These are phyloP conservation scores for Chaetophractus vellerosus DNA, from an alignment of 2,797 vertebrate genomes.

Conservation along the genomic window DNA sequence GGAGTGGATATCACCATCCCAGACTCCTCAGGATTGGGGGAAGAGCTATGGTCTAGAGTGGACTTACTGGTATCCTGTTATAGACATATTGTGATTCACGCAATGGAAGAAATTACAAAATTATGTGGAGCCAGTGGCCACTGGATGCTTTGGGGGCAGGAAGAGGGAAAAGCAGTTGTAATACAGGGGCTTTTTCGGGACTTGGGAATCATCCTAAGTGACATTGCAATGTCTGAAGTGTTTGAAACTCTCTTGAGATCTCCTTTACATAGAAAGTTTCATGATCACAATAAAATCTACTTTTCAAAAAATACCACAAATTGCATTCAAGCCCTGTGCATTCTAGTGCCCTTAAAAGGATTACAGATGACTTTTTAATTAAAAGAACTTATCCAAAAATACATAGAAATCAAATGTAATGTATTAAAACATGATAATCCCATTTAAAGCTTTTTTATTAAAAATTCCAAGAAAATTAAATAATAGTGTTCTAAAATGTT, in stretches of 20 bases:
- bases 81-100: too few species aligned
- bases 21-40: too few species aligned
- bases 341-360: not conserved
- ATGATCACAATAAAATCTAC: not conserved
- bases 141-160: too few species aligned
- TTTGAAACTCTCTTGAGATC: not conserved
- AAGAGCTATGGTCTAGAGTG: too few species aligned
- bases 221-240: too few species aligned
- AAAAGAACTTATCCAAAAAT: not conserved
- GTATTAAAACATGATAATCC: not conserved
- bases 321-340: not conserved
- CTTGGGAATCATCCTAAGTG: too few species aligned
- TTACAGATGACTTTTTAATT: not conserved
- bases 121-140: too few species aligned
- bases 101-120: too few species aligned
- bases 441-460: not conserved
- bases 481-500: slow-evolving; percentile 8
- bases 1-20: too few species aligned
- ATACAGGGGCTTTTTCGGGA: too few species aligned
- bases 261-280: not conserved
- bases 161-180: too few species aligned
- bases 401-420: not conserved
- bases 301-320: not conserved
- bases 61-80: too few species aligned
- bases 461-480: not conserved